Evolutionary conservation across 1,140 invertebrate species (phyloP), one percentile per base, ranked within the genome.

Genomic region (Apis mellifera): DNA sequence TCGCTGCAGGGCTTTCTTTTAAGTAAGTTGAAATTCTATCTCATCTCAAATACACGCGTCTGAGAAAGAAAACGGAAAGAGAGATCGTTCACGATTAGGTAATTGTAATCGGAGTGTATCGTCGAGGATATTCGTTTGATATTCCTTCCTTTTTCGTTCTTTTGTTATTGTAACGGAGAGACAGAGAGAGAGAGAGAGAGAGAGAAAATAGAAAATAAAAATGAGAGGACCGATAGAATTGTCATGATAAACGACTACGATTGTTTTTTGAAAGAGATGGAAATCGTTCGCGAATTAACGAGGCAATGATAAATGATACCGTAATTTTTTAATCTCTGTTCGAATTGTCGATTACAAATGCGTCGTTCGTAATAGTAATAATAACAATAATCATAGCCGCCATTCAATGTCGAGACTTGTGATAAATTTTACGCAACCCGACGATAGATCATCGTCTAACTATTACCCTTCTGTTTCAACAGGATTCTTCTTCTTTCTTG

Each of bases 1-100:
- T 62, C 90, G 91, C 2, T 94, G 93, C 82, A 90, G 92, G 15
- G 88, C 78, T 5, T 55, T 92, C 62, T 92, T 90, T 71, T 93
- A 90, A 89, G 88, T 91, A 19, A 64, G 42, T 79, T 26, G 0
- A 69, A 19, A 65, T 57, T 81, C 4, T n/a, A 60, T 7, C 9
- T n/a, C 15, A 42, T 0, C 3, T 48, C 8, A 7, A 19, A 52
- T 8, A 55, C 17, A 12, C 5, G 23, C 13, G 9, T 66, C 42
- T 9, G 64, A 42, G 11, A 13, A 12, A n/a, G 2, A 69, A 23
- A 5, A 42, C 32, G 32, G 15, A 69, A 8, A 12, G 13, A 23
- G 15, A 70, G 8, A 15, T 62, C 7, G 17, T 17, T 12, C 32
- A 32, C 13, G 60, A 1, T 62, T 62, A 26, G 15, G 12, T n/a